Percentiles rank a stretch among this genome's conserved stretches.
Conservation (phyloP, 2,113 vertebrate genomes). For the Hippocampus abdominalis region DNA sequence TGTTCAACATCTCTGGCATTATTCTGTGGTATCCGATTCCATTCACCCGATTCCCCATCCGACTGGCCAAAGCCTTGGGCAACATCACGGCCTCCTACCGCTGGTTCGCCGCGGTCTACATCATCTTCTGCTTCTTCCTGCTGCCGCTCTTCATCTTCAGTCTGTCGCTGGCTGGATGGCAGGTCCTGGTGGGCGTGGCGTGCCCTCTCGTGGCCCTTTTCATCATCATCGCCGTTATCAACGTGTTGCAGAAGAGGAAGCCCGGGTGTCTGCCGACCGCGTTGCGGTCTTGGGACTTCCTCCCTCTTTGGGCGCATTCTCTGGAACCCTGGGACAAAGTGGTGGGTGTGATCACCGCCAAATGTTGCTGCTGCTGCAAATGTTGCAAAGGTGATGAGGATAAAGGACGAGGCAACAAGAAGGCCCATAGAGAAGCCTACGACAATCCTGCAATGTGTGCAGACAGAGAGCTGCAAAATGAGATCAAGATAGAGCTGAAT, state of each 20-base stretch:
- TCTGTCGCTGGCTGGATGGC: constrained; percentile 86
- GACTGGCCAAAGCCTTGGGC: constrained; percentile 81
- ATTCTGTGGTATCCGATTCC: constrained; percentile 89
- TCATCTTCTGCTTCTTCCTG: constrained; percentile 81
- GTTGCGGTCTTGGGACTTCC: constrained; percentile 83
- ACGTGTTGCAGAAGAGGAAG: constrained; percentile 72
- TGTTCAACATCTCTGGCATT: constrained; percentile 94
- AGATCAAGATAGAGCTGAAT: constrained; percentile 36
- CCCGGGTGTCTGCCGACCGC: constrained; percentile 73
- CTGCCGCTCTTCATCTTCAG: constrained; percentile 80
- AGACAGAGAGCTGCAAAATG: constrained; percentile 44
- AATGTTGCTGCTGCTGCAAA: constrained; percentile 79
- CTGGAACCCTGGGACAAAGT: constrained; percentile 83
- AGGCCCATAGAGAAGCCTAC: constrained; percentile 62
- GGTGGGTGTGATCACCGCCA: constrained; percentile 52
- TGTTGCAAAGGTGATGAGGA: constrained; percentile 68
- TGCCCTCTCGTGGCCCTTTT: constrained; percentile 69
- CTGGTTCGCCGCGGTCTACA: constrained; percentile 90
- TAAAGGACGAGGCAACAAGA: constrained; percentile 28
- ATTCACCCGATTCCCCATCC: constrained; percentile 84
- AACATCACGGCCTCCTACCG: constrained; percentile 83
- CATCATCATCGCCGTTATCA: constrained; percentile 72
- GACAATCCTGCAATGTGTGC: constrained; percentile 69
- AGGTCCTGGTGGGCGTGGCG: constrained; percentile 80
- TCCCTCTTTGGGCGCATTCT: constrained; percentile 85